phyloP scores from a whole-genome alignment of 2,888 invertebrate species.

The Patella caerulea region DNA sequence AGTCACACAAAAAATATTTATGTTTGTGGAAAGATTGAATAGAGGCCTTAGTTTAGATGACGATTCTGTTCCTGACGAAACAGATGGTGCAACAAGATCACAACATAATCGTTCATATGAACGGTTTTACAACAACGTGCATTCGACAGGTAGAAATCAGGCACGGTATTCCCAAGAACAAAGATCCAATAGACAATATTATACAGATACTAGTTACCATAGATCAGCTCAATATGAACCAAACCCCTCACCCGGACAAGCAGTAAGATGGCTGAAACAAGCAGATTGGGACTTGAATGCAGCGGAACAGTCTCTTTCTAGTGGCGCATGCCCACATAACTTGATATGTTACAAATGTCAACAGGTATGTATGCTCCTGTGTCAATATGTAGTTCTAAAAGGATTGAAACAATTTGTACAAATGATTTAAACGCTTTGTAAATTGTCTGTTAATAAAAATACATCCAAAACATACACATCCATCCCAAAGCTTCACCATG shows the following conservation, averaged over 20 bases:
- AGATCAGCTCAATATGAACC: neutral
- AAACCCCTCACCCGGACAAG: conserved; percentile 44
- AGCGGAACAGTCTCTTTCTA: conserved; percentile 35
- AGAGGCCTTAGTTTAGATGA: conserved; percentile 26
- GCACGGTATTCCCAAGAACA: conserved; percentile 4
- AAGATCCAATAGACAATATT: neutral
- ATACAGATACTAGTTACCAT: neutral
- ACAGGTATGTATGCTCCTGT: conserved; percentile 39
- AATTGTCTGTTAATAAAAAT: too few species aligned
- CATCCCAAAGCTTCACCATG: neutral
- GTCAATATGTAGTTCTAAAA: neutral
- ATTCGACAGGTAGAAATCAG: neutral
- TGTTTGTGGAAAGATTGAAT: conserved; percentile 36
- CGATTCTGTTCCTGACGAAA: conserved; percentile 26
- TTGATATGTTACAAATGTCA: conserved; percentile 54
- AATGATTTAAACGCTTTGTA: neutral
- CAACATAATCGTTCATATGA: neutral
- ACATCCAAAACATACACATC: neutral
- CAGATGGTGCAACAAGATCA: neutral
- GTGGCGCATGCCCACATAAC: conserved; percentile 33
- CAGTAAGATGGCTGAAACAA: conserved; percentile 49
- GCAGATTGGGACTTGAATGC: conserved; percentile 44
- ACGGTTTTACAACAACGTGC: neutral
- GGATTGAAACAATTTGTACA: conserved; percentile 17
- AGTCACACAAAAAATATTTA: conserved; percentile 42